Evolutionary conservation across 2,888 invertebrate genomes (phyloP).

Genomic region (Oligia fasciuncula): DNA sequence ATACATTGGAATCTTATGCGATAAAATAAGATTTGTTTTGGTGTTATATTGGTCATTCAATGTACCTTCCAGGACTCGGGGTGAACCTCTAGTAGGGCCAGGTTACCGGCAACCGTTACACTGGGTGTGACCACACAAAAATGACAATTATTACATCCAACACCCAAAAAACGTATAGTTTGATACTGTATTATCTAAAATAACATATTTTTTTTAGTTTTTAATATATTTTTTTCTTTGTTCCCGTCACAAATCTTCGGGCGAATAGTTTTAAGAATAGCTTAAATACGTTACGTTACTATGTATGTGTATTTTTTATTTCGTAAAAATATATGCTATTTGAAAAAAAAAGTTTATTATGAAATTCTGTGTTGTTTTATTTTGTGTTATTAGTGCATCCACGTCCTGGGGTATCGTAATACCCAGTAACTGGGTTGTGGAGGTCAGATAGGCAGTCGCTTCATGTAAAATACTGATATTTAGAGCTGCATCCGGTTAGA

Average conservation of each 20-base stretch:
- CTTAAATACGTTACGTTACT: constrained; percentile 80
- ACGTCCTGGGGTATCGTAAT: no score
- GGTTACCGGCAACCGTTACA: constrained; percentile 7
- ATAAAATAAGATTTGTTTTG: constrained; percentile 54
- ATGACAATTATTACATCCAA: constrained; percentile 17
- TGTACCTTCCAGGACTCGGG: not conserved
- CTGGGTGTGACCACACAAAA: constrained; percentile 7
- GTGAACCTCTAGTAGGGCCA: not conserved
- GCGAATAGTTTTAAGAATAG: constrained; percentile 75
- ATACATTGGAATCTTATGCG: constrained; percentile 55
- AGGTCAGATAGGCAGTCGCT: no score
- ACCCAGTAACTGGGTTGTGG: no score
- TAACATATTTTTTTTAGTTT: constrained; percentile 62
- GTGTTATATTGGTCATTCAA: constrained; percentile 8
- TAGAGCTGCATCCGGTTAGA: no score
- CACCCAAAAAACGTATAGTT: constrained; percentile 42
- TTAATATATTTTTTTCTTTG: constrained; percentile 60
- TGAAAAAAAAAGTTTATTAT: constrained; percentile 82
- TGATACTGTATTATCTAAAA: constrained; percentile 61
- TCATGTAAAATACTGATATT: no score
- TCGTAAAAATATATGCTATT: constrained; percentile 87
- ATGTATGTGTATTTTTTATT: constrained; percentile 86
- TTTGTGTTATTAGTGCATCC: not conserved
- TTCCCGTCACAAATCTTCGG: constrained; percentile 71
- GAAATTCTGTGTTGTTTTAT: constrained; percentile 76